phyloP scores from a whole-genome alignment of 2,888 invertebrate genomes.

The Drepanosiphum platanoidis region DNA sequence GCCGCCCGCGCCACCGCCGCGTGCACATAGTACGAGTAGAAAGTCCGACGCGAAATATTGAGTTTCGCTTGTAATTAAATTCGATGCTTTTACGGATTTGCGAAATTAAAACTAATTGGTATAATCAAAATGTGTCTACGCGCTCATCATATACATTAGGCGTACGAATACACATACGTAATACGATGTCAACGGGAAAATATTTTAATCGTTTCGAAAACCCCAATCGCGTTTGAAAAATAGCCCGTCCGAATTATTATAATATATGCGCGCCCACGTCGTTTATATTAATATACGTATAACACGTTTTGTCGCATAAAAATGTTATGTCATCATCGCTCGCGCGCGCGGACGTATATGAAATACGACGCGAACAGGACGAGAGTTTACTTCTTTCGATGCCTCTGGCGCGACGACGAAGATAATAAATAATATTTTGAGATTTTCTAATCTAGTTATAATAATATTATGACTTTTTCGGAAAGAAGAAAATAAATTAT shows the following conservation, averaged over 20 bases:
- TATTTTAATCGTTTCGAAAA: background rate
- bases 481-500: too few relatives aligned
- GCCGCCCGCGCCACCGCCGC: too few relatives aligned
- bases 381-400: too few relatives aligned
- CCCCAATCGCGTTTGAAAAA: background rate
- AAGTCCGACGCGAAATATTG: conserved; percentile 18
- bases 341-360: background rate
- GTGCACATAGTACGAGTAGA: background rate
- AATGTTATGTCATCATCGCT: too few relatives aligned
- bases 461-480: too few relatives aligned
- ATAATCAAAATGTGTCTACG: conserved; percentile 16
- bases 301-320: too few relatives aligned
- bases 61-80: conserved; percentile 35
- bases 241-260: background rate
- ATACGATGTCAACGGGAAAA: background rate
- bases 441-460: too few relatives aligned
- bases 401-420: too few relatives aligned
- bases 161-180: background rate
- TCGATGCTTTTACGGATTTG: conserved; percentile 44
- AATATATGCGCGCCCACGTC: too few relatives aligned
- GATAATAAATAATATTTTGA: too few relatives aligned
- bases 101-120: conserved; percentile 39
- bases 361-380: too few relatives aligned
- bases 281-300: too few relatives aligned
- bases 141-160: background rate